Evolutionary conservation across 2,113 vertebrate genomes (phyloP).

Genomic region (Microcebus lehilahytsara): DNA sequence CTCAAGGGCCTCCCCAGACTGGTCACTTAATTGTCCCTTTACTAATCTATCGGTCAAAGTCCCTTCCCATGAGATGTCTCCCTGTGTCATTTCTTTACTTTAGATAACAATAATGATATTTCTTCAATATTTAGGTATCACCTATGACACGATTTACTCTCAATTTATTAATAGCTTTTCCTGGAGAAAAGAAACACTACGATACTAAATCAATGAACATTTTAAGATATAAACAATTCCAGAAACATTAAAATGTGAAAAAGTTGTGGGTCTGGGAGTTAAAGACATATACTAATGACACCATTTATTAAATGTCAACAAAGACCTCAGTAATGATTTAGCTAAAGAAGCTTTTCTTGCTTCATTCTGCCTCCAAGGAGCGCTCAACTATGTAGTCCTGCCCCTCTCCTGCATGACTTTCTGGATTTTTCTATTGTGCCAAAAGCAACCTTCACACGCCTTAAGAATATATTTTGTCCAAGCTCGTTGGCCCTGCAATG

Average conservation of each 20-base stretch:
- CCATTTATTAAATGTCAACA: neutral
- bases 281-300: neutral
- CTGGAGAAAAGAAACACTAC: neutral
- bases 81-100: conserved; percentile 9
- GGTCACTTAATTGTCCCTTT: neutral
- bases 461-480: neutral
- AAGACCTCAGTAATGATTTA: neutral
- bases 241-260: conserved; percentile 1
- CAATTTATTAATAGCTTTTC: neutral
- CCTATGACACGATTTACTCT: neutral
- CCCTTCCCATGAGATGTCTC: neutral
- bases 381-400: neutral
- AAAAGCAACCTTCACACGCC: neutral
- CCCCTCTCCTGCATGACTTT: neutral
- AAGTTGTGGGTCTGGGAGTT: neutral
- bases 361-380: neutral
- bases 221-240: neutral
- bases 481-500: neutral
- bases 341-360: neutral
- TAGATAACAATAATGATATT: neutral
- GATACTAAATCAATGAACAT: neutral
- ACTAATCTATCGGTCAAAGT: neutral
- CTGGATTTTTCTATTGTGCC: neutral
- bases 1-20: neutral
- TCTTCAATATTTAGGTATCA: neutral